Conservation (phyloP, 1,140 invertebrate genomes). For the Platorchestia sp. region DNA sequence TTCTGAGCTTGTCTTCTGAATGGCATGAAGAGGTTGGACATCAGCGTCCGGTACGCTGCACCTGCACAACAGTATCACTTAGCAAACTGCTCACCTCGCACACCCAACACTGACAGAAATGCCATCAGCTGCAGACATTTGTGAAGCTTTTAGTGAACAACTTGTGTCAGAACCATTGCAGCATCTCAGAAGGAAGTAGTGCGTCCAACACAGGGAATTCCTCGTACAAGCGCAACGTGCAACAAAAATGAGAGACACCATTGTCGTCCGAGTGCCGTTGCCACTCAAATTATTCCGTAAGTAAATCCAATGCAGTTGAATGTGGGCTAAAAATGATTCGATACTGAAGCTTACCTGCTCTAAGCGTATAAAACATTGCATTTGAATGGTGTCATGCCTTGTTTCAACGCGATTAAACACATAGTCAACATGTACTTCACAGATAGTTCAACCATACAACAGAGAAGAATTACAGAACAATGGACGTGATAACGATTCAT, state of each 20-base stretch:
- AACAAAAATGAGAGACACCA: neutral
- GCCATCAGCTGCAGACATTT: neutral
- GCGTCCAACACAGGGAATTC: no score
- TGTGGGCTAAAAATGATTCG: neutral
- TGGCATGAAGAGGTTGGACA: neutral
- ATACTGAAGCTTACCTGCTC: neutral
- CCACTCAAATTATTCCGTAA: neutral
- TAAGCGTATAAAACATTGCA: neutral
- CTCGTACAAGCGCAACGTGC: no score
- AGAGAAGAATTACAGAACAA: neutral
- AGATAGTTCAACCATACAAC: neutral
- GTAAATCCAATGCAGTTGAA: neutral
- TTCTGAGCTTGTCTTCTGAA: neutral
- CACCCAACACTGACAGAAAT: neutral
- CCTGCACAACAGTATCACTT: slow-evolving; percentile 8
- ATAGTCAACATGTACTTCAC: neutral
- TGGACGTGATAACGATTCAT: neutral
- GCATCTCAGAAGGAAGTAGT: neutral
- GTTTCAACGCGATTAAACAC: neutral
- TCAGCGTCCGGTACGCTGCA: neutral
- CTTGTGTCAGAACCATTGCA: neutral
- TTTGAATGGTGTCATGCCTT: neutral
- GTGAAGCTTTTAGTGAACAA: neutral
- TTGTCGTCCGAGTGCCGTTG: neutral
- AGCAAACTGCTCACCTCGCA: neutral